These are phyloP conservation scores for Lontra canadensis DNA, from an alignment of 2,113 vertebrate genomes.

Conservation along the genomic window DNA sequence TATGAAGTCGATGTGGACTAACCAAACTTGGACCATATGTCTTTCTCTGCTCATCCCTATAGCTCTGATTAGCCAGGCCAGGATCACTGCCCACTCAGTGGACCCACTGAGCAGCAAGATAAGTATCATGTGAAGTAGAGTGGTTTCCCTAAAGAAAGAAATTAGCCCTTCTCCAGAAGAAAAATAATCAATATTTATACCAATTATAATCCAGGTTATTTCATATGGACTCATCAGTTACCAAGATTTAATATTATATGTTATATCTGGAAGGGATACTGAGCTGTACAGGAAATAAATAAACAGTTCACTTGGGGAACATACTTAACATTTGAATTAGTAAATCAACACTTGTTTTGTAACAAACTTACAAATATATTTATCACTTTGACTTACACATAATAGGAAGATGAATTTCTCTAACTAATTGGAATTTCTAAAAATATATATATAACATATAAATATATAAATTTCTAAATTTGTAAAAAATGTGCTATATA, in stretches of 20 bases:
- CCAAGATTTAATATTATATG: not conserved
- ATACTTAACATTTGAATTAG: not conserved
- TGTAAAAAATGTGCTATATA: not conserved
- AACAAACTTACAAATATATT: not conserved
- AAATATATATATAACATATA: no score
- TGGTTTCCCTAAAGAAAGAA: not conserved
- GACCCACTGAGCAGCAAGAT: not conserved
- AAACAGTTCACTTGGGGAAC: not conserved
- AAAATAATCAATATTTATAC: not conserved
- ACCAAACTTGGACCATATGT: not conserved
- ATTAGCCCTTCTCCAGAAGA: not conserved
- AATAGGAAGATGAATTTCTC: not conserved
- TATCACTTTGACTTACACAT: not conserved
- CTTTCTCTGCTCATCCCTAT: not conserved
- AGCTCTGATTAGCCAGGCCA: not conserved
- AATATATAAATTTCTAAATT: not conserved
- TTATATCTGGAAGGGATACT: not conserved
- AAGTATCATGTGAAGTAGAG: not conserved
- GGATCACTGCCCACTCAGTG: no score
- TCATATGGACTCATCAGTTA: not conserved
- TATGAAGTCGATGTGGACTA: not conserved
- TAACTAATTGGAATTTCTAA: not conserved
- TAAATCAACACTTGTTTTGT: not conserved
- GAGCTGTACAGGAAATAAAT: not conserved
- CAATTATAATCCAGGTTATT: not conserved